Evolutionary conservation across 2,113 vertebrate genomes (phyloP), one percentile per base, ranked within the genome.

Genomic region (Willisornis vidua): DNA sequence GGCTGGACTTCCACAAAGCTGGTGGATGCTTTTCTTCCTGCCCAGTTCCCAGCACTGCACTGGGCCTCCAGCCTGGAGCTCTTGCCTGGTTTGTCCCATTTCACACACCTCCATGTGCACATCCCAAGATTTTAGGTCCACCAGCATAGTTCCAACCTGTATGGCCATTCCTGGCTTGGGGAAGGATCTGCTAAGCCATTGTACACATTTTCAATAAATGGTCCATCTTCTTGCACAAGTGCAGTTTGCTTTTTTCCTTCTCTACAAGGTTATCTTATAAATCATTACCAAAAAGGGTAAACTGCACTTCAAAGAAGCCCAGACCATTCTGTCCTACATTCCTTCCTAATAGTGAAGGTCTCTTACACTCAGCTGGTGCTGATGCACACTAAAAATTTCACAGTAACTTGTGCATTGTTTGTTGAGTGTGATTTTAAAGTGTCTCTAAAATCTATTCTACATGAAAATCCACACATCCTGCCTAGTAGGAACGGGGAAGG

Each of bases 41-140:
- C 20, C 7, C 11, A 9, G 9, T 62, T 31, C 22, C 8, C 4
- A 5, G 0, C 14, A 26, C 1, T 19, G 17, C 18, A 41, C 19
- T 37, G 4, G 12, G 14, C 23, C 10, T 83, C 33, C 22, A 45
- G n/a, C 39, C 58, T 68, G 52, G 24, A 63, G 8, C 14, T 62
- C 24, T 78, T 46, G 9, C 12, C 28, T 63, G 6, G 0, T 62
- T 84, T 62, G 37, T 81, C 24, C 43, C 20, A 23, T 73, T 90
- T 62, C 20, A 19, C 46, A 46, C 9, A 29, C 15, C 1, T 63
- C 37, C n/a, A 19, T 9, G 7, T 48, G 31, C 29, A 48, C 9
- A 58, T 45, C 7, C 24, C 14, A 54, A 19, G 13, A 68, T 45
- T 73, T 76, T 39, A 76, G 12, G 15, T 59, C 39, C 16, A 68